Base-by-base conservation (phyloP, 2,888 invertebrate genomes). In the Ophraella communa region DNA sequence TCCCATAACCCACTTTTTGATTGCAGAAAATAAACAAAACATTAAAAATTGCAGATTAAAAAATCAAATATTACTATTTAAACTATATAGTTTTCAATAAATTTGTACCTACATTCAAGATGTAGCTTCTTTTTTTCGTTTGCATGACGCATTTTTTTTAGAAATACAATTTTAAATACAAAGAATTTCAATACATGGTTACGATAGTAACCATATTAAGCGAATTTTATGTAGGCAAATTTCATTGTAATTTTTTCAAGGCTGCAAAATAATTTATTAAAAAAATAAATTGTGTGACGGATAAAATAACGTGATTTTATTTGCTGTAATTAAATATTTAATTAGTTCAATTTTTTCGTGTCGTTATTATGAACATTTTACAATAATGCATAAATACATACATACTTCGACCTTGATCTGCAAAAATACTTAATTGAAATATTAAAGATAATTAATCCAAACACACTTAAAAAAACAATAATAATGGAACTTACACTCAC, bases 401-500 rank as follows among this genome's bases (percentile, higher is more conserved):
- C 27, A n/a, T 57, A 47, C 23, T 56, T 18, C 49, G 57, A 62
- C 62, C 64, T 64, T 59, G 64, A 21, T 18, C 53, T 58, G 62
- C 39, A 49, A 51, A 20, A 18, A 45, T 17, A 23, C 30, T 51
- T 44, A 42, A 51, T 62, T n/a, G 23, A 51, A 42, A 56, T 18
- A n/a, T 21, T 53, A 56, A 7, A 49, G 27, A 23, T 30, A 44
- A 44, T 62, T 64, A 30, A 10, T 42, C 27, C 45, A 27, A 51
- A 35, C 24, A 17, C 55, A 55, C 44, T 39, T 51, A 53, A 44
- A 62, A 51, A 47, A 53, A 53, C 44, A 59, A 57, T 52, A 59
- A 60, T 47, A 64, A 14, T n/a, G 27, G 45, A 64, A 70, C 68
- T 68, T 67, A 70, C 68, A 71, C 71, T 71, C 71, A 71, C 71